These are phyloP conservation scores for Cryptosula pallasiana DNA, from an alignment of 2,888 invertebrate genomes.

Conservation along the genomic window DNA sequence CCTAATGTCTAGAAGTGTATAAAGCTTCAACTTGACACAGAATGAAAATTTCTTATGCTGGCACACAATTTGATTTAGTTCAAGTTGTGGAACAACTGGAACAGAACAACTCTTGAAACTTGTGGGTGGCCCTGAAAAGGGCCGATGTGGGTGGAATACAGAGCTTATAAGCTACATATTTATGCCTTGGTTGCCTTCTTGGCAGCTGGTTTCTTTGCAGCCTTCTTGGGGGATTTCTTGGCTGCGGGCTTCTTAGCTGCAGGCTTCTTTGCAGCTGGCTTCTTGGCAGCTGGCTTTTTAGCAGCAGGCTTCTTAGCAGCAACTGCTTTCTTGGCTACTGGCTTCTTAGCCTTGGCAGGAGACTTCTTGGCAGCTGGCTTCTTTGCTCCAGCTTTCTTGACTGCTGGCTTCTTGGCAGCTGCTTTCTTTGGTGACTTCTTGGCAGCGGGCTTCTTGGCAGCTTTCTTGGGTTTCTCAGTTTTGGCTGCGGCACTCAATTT, in stretches of 20 bases:
- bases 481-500: constrained; percentile 31
- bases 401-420: constrained; percentile 27
- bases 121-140: constrained; percentile 23
- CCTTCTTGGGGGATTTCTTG: constrained; percentile 5
- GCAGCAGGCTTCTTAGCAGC: constrained; percentile 28
- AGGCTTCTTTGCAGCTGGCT: constrained; percentile 25
- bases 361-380: constrained; percentile 27
- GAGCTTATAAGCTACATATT: background rate
- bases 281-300: constrained; percentile 26
- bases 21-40: no score
- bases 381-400: constrained; percentile 25
- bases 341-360: constrained; percentile 27
- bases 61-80: no score
- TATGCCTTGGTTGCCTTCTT: background rate
- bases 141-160: background rate
- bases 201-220: constrained; percentile 15
- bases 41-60: no score
- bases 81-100: no score
- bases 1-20: no score
- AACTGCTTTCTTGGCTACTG: constrained; percentile 26
- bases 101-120: background rate
- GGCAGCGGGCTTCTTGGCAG: constrained; percentile 27
- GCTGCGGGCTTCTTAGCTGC: constrained; percentile 20
- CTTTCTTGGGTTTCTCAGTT: constrained; percentile 28
- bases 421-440: constrained; percentile 27